Conservation (phyloP, 2,797 vertebrate species). For the Syngnathus rostellatus region DNA sequence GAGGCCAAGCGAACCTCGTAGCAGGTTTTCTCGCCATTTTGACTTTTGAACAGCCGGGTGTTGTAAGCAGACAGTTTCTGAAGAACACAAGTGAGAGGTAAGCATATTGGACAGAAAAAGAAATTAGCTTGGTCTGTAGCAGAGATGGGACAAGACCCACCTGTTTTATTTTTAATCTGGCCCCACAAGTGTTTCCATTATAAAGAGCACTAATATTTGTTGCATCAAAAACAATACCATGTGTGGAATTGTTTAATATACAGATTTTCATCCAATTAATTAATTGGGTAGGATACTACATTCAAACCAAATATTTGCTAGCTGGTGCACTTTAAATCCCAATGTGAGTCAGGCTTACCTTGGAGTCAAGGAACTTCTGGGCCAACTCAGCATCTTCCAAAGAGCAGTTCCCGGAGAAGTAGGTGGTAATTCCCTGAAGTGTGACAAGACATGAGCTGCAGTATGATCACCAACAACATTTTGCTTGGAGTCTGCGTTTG, state of each 20-base stretch:
- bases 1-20: conserved; percentile 88
- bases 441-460: background rate
- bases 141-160: background rate
- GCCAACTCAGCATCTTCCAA: conserved; percentile 84
- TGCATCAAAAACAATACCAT: background rate
- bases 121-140: background rate
- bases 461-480: background rate
- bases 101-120: background rate
- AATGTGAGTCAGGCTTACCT: conserved; percentile 56
- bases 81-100: conserved; percentile 12
- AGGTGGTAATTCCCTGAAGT: conserved; percentile 80
- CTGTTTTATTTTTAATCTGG: background rate
- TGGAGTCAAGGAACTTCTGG: conserved; percentile 85
- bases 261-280: too few species aligned
- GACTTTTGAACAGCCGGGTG: conserved; percentile 83
- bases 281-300: too few species aligned
- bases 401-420: conserved; percentile 85
- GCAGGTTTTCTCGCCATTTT: conserved; percentile 58
- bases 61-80: conserved; percentile 90
- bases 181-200: background rate
- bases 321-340: background rate
- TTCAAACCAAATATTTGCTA: background rate
- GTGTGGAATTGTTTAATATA: too few species aligned
- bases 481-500: background rate
- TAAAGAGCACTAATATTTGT: too few species aligned